Evolutionary conservation across 2,797 vertebrate genomes (phyloP).

Genomic region (Accipiter superciliosus): DNA sequence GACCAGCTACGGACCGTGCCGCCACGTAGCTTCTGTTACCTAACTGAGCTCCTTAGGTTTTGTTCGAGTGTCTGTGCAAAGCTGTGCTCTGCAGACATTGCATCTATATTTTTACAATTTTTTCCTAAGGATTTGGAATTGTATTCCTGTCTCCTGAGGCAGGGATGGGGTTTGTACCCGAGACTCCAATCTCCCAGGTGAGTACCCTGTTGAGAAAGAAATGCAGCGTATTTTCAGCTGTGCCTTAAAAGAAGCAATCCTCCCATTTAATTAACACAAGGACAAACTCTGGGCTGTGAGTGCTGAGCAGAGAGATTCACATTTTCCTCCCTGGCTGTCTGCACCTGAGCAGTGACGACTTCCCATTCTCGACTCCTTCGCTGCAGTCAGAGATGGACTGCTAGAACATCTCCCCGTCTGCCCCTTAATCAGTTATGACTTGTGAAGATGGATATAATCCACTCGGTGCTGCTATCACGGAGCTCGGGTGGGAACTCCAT

Average conservation of each 20-base stretch:
- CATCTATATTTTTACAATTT: rapidly evolving
- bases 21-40: not conserved
- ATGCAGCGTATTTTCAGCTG: not conserved
- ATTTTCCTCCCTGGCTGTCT: not conserved
- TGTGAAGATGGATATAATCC: not conserved
- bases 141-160: not conserved
- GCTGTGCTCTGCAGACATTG: not conserved
- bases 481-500: not conserved
- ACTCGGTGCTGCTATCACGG: not conserved
- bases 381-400: not conserved
- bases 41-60: not conserved
- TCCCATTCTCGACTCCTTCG: not conserved
- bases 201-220: not conserved
- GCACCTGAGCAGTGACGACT: not conserved
- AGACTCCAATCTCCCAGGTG: not conserved
- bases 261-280: not conserved
- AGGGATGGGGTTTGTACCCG: not conserved
- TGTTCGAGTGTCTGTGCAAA: not conserved
- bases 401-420: not conserved
- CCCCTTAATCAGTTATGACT: not conserved
- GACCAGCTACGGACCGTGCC: not conserved
- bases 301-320: not conserved
- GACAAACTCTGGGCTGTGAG: not conserved
- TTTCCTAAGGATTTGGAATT: not conserved
- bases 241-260: not conserved